A percentile compares a stretch with the other conserved stretches of the same genome.
Evolutionary conservation across 2,113 vertebrate species (phyloP).

Genomic region (Pogonocichla stellata): DNA sequence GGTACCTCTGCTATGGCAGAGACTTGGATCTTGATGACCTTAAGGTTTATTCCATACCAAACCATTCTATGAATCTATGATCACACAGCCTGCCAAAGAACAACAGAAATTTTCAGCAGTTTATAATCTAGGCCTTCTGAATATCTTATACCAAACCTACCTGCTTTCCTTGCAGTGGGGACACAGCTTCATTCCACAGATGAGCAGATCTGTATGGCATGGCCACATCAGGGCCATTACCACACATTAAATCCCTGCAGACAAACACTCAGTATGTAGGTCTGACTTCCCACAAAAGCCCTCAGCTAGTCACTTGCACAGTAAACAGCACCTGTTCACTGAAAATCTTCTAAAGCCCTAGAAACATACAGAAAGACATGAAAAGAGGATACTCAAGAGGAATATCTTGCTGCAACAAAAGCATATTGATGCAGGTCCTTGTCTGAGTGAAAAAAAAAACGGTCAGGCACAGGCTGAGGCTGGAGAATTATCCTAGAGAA

Average conservation of each 20-base stretch:
- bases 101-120: not conserved
- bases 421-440: not conserved
- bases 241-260: not conserved
- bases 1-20: not conserved
- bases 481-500: not conserved
- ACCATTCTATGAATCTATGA: not conserved
- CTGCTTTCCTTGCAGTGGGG: not conserved
- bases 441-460: not conserved
- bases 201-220: not conserved
- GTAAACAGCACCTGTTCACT: not conserved
- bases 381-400: not conserved
- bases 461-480: not conserved
- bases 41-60: not conserved
- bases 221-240: not conserved
- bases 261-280: not conserved
- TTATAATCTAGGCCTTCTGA: not conserved
- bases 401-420: not conserved
- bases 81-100: not conserved
- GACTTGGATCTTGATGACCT: not conserved
- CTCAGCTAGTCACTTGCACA: not conserved
- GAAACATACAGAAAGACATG: not conserved
- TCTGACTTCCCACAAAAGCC: not conserved
- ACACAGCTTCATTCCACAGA: not conserved
- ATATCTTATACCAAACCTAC: not conserved
- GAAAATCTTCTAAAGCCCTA: not conserved